Conservation (phyloP, 2,888 invertebrate genomes). For the Cremastobaeus sp. region DNA sequence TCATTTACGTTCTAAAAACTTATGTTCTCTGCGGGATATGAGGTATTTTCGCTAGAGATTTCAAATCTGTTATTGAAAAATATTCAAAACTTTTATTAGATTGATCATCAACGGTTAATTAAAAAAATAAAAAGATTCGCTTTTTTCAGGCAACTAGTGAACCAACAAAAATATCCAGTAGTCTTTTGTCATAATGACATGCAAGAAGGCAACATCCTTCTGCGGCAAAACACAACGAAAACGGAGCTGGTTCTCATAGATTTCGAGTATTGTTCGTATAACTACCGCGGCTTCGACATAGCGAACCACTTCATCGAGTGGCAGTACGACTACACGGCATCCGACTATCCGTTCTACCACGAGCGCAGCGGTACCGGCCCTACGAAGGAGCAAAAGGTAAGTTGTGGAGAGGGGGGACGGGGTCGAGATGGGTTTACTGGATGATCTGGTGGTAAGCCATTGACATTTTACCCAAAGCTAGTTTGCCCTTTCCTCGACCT, state of each 20-base stretch:
- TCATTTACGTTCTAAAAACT: too few relatives aligned
- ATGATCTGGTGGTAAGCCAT: conserved; percentile 49
- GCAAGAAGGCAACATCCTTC: conserved; percentile 91
- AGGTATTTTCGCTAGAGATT: too few relatives aligned
- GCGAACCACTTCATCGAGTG: conserved; percentile 97
- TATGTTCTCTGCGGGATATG: too few relatives aligned
- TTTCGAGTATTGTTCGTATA: conserved; percentile 97
- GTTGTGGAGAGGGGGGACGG: conserved; percentile 66
- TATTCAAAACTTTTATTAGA: too few relatives aligned
- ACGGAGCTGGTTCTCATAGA: conserved; percentile 89
- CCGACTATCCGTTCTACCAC: conserved; percentile 87
- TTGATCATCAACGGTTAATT: too few relatives aligned
- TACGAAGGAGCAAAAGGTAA: conserved; percentile 88
- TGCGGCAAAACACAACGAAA: conserved; percentile 79
- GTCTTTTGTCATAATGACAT: conserved; percentile 97
- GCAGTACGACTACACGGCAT: conserved; percentile 91
- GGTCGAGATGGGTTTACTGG: conserved; percentile 28
- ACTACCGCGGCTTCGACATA: conserved; percentile 94
- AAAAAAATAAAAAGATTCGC: too few relatives aligned
- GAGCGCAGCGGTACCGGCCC: conserved; percentile 86
- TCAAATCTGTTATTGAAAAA: too few relatives aligned
- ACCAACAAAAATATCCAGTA: conserved; percentile 82
- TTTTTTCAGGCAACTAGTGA: conserved; percentile 75
- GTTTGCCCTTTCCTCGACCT: conserved; percentile 18
- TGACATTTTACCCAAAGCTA: conserved; percentile 35